Conservation (phyloP, 2,113 vertebrate species). For the Ginglymostoma cirratum region DNA sequence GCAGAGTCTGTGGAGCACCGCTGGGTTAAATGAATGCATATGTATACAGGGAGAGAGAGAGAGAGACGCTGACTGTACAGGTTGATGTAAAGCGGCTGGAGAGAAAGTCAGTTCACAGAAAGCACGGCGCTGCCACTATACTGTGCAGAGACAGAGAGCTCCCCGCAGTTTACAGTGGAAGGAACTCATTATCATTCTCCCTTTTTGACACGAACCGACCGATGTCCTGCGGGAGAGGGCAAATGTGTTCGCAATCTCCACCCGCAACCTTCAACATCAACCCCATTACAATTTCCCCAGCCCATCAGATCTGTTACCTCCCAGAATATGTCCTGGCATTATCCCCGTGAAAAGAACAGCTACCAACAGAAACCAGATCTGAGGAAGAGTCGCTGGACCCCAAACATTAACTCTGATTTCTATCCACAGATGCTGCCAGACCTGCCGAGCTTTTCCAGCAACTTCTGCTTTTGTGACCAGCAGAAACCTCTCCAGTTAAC, state of each 20-base stretch:
- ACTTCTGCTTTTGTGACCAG: too few species aligned
- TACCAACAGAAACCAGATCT: too few species aligned
- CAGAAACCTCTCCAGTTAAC: background rate
- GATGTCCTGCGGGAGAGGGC: background rate
- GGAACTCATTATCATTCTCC: background rate
- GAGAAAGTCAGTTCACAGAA: background rate
- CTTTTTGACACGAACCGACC: background rate
- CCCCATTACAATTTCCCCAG: background rate
- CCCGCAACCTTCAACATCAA: background rate
- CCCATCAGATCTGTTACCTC: background rate
- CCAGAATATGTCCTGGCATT: background rate
- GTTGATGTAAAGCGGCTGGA: background rate
- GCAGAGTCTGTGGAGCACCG: background rate
- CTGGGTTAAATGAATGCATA: background rate
- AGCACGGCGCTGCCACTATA: background rate
- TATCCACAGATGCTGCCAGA: too few species aligned
- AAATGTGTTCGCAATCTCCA: background rate
- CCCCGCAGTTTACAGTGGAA: background rate
- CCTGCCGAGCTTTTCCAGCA: too few species aligned
- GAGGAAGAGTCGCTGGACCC: too few species aligned
- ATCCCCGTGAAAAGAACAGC: too few species aligned
- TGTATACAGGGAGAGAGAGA: too few species aligned
- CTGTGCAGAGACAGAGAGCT: background rate
- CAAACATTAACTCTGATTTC: too few species aligned
- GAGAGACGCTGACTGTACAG: background rate